These are phyloP conservation scores for Adela reaumurella DNA, from an alignment of 2,888 invertebrate genomes.

Conservation along the genomic window DNA sequence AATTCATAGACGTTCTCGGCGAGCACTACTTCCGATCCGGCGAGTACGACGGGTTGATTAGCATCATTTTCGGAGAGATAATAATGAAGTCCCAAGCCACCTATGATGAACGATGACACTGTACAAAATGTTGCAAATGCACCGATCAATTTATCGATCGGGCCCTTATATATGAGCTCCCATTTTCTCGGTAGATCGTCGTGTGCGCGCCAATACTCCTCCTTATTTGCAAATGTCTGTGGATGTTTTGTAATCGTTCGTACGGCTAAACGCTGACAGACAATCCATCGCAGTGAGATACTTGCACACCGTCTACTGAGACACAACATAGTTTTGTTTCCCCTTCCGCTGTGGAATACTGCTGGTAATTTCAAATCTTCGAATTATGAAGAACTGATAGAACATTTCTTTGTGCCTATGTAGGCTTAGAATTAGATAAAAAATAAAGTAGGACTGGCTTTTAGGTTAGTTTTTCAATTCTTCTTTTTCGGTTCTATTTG, in stretches of 20 bases:
- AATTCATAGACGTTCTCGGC: slow-evolving; percentile 35
- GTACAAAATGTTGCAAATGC: slow-evolving; percentile 29
- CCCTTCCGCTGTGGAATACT: no score
- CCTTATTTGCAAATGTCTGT: slow-evolving; percentile 29
- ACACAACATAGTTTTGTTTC: no score
- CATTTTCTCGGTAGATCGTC: slow-evolving; percentile 32
- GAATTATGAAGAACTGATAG: no score
- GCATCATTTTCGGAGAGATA: slow-evolving; percentile 26
- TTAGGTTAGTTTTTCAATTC: no score
- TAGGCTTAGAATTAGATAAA: no score
- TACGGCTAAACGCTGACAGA: not conserved
- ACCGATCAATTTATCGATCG: slow-evolving; percentile 33
- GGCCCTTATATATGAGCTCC: slow-evolving; percentile 43
- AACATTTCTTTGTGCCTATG: no score
- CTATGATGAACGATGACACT: slow-evolving; percentile 24
- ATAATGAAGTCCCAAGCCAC: slow-evolving; percentile 26
- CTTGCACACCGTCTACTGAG: not conserved
- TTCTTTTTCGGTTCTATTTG: no score
- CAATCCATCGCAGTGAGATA: not conserved
- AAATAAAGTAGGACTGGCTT: no score
- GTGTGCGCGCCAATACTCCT: slow-evolving; percentile 30
- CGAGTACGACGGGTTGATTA: slow-evolving; percentile 28
- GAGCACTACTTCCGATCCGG: slow-evolving; percentile 28
- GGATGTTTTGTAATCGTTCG: slow-evolving; percentile 13
- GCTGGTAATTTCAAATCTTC: no score